Evolutionary conservation across 2,888 invertebrate genomes (phyloP), one percentile per base, ranked within the genome.

Genomic region (Thelaira solivaga): DNA sequence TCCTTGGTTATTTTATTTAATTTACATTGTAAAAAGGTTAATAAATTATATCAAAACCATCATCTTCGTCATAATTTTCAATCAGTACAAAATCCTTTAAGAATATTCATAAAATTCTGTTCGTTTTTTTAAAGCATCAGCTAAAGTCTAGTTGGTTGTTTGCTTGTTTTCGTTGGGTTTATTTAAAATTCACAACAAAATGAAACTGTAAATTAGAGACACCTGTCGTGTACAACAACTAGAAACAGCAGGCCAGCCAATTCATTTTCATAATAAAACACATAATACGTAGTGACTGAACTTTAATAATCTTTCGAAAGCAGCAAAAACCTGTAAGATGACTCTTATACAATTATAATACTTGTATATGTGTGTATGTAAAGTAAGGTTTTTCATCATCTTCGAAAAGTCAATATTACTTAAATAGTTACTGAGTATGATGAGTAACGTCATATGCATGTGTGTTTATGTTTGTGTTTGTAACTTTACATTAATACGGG

Each of bases 131-230:
- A 13, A n/a, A 16, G n/a, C 26, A 13, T 24, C 45, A 47, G 18
- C n/a, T 20, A 4, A 55, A 65, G 18, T 36, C 39, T 34, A n/a
- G 49, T 51, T 57, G 43, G 18, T n/a, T n/a, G n/a, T n/a, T n/a
- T n/a, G n/a, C n/a, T n/a, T n/a, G n/a, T n/a, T n/a, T n/a, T n/a
- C n/a, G 16, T 4, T 71, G 22, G 16, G 18, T 67, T 53, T 45
- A 64, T 68, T 77, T 43, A 68, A 75, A 62, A 75, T 71, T 72
- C 71, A 75, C 68, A 62, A 61, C 57, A 36, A 62, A 57, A 36
- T 31, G 34, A 67, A 79, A 75, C 79, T 79, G 79, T 68, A 80
- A 80, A 80, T 80, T 64, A 72, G 64, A 67, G 68, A 62, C 73
- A 74, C 73, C 73, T 73, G 77, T 72, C 76, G 53, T 22, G 59